Evolutionary conservation across 2,888 invertebrate species (phyloP).

Genomic region (Drosophila birchii): DNA sequence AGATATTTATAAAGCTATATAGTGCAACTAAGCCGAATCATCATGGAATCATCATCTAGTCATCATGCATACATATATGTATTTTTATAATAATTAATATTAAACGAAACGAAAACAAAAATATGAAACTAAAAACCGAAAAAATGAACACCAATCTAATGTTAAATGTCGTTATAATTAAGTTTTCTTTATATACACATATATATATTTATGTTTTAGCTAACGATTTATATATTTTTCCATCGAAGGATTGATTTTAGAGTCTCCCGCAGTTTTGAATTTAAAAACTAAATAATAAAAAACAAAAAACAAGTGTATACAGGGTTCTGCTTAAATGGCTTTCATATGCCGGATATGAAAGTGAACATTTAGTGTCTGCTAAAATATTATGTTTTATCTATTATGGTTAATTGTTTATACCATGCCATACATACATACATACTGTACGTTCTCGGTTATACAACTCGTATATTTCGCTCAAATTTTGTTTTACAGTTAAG

Average conservation of each 20-base stretch:
- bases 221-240: conserved; percentile 61
- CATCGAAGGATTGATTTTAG: conserved; percentile 40
- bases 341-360: conserved; percentile 38
- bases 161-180: conserved; percentile 78
- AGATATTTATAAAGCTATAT: conserved; percentile 45
- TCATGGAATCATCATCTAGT: conserved; percentile 73
- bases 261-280: conserved; percentile 47
- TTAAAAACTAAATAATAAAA: conserved; percentile 30
- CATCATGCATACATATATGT: conserved; percentile 66
- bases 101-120: conserved; percentile 25
- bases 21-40: conserved; percentile 54
- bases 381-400: conserved; percentile 44
- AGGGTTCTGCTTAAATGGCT: conserved; percentile 75
- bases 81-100: conserved; percentile 69
- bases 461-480: conserved; percentile 71
- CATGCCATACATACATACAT: too few species aligned
- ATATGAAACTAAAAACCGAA: conserved; percentile 56
- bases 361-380: conserved; percentile 40
- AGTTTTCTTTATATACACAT: conserved; percentile 64
- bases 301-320: conserved; percentile 58
- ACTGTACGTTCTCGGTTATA: conserved; percentile 70
- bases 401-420: conserved; percentile 58
- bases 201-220: conserved; percentile 68
- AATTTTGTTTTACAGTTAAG: conserved; percentile 67
- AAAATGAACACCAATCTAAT: conserved; percentile 66